These are phyloP conservation scores for Hyphantria cunea DNA, from an alignment of 1,140 invertebrate genomes.

Conservation along the genomic window DNA sequence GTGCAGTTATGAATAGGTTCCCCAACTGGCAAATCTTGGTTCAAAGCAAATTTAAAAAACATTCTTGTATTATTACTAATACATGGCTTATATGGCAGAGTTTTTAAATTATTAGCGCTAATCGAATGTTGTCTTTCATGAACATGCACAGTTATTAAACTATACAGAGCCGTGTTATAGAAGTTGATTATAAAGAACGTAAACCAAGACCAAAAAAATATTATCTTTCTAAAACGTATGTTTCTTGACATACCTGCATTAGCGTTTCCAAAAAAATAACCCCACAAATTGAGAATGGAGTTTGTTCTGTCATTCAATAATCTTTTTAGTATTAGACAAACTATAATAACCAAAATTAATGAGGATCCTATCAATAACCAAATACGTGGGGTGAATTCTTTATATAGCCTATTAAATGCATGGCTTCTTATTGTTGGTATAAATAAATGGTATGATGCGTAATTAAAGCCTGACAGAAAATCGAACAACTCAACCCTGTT, in stretches of 20 bases:
- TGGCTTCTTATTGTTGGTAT: slow-evolving; percentile 37
- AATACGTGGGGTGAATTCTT: slow-evolving; percentile 41
- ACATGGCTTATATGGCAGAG: slow-evolving; percentile 45
- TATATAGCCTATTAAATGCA: slow-evolving; percentile 51
- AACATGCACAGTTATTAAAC: slow-evolving; percentile 44
- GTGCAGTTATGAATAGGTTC: slow-evolving; percentile 34
- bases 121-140: slow-evolving; percentile 31
- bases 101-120: slow-evolving; percentile 27
- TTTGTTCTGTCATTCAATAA: slow-evolving; percentile 11
- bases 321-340: slow-evolving; percentile 23
- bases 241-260: slow-evolving; percentile 35
- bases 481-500: slow-evolving; percentile 46
- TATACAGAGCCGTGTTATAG: slow-evolving; percentile 52
- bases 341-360: slow-evolving; percentile 22
- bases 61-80: slow-evolving; percentile 35
- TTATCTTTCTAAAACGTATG: slow-evolving; percentile 37
- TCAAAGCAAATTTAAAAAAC: slow-evolving; percentile 43
- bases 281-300: slow-evolving; percentile 45
- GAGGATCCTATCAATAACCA: slow-evolving; percentile 46
- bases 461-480: slow-evolving; percentile 52
- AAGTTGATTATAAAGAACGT: slow-evolving; percentile 57
- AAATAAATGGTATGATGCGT: slow-evolving; percentile 41
- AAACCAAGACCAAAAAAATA: slow-evolving; percentile 56
- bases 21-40: slow-evolving; percentile 41
- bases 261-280: slow-evolving; percentile 46